These are phyloP conservation scores for Apamea crenata DNA, from an alignment of 2,888 invertebrate species.

Conservation along the genomic window DNA sequence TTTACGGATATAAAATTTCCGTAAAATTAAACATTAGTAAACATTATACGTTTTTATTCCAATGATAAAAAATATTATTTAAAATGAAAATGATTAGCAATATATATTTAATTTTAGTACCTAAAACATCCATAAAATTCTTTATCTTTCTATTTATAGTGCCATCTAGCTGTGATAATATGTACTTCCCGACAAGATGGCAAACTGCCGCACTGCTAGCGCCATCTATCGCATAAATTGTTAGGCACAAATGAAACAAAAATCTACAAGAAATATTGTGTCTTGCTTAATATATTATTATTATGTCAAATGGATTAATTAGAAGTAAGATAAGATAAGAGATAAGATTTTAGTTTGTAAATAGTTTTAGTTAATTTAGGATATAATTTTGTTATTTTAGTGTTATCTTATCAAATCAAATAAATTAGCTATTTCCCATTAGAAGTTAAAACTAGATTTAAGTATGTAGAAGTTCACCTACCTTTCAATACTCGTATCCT, in stretches of 20 bases:
- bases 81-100: neutral
- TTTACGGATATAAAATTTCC: neutral
- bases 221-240: slow-evolving; percentile 37
- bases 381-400: too few species aligned
- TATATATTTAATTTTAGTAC: too few species aligned
- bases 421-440: too few species aligned
- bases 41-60: neutral
- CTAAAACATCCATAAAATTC: neutral
- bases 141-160: neutral
- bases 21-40: neutral
- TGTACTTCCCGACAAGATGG: neutral
- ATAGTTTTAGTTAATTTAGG: too few species aligned
- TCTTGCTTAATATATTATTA: too few species aligned
- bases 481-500: neutral
- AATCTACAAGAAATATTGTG: too few species aligned
- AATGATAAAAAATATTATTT: neutral
- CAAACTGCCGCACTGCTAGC: slow-evolving; percentile 14
- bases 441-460: neutral
- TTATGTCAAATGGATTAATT: neutral
- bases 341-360: too few species aligned
- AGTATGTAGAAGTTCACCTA: neutral
- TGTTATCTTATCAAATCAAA: too few species aligned
- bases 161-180: slow-evolving; percentile 24
- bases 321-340: too few species aligned
- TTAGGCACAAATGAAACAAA: neutral